Percentiles rank a stretch among this genome's conserved stretches.
phyloP scores from a whole-genome alignment of 2,888 invertebrate species.

The Conchocele bisecta region DNA sequence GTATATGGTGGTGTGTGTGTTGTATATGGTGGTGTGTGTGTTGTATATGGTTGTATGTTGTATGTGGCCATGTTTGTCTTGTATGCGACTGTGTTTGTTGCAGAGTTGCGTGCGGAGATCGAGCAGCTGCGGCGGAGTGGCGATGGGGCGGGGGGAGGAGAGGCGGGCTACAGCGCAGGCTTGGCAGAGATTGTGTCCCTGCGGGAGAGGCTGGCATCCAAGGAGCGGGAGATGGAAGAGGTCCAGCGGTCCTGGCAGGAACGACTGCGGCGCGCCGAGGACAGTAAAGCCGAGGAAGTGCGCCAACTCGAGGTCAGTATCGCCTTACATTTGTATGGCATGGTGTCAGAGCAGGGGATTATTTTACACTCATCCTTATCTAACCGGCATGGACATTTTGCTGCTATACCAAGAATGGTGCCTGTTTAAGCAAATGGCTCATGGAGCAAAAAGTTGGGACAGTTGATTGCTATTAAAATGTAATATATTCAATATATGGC shows the following conservation, averaged over 20 bases:
- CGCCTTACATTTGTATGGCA: too few species aligned
- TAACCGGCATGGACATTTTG: too few species aligned
- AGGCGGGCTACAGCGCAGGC: constrained; percentile 77
- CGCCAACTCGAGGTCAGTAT: constrained; percentile 85
- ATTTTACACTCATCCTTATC: too few species aligned
- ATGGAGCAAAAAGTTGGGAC: too few species aligned
- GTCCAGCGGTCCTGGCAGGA: constrained; percentile 85
- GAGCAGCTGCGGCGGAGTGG: constrained; percentile 86
- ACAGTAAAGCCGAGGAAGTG: constrained; percentile 84
- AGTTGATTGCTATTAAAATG: too few species aligned
- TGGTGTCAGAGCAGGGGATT: too few species aligned
- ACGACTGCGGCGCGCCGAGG: constrained; percentile 84
- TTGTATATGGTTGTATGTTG: too few species aligned
- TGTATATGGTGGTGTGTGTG: too few species aligned
- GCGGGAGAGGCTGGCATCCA: constrained; percentile 85
- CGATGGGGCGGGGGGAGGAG: constrained; percentile 59
- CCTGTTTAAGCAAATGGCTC: too few species aligned
- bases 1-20: too few species aligned
- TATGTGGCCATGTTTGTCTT: background rate
- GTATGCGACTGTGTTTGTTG: constrained; percentile 45
- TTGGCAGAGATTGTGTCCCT: constrained; percentile 85
- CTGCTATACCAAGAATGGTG: too few species aligned
- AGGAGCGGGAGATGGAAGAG: constrained; percentile 86
- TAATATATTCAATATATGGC: too few species aligned
- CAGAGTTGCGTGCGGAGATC: constrained; percentile 88